These are phyloP conservation scores for Burhinus bistriatus DNA, from an alignment of 2,113 vertebrate species.

Conservation along the genomic window DNA sequence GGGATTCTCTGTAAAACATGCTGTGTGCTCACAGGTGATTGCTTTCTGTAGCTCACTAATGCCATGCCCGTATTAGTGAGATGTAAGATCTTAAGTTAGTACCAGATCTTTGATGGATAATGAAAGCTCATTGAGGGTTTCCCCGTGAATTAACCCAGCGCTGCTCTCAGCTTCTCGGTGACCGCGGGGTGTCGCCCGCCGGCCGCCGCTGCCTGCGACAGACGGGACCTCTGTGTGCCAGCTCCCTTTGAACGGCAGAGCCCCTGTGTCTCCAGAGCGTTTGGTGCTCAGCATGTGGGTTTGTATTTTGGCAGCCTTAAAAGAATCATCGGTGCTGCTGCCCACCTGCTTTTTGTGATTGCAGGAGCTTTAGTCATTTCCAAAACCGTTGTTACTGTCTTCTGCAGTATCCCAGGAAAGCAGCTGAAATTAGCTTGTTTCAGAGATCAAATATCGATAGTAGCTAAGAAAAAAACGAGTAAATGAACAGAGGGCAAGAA, in stretches of 20 bases:
- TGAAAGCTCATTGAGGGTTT: not conserved
- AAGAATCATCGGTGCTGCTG: not conserved
- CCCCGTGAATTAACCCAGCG: accelerated
- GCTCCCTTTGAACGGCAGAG: accelerated
- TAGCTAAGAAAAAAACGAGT: not conserved
- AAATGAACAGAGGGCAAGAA: not conserved
- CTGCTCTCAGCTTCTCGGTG: not conserved
- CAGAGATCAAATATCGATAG: no score
- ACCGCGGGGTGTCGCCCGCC: constrained; percentile 7
- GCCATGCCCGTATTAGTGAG: not conserved
- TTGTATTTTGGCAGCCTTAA: not conserved
- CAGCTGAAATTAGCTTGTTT: not conserved
- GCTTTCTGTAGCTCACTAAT: not conserved
- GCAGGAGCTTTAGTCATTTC: not conserved
- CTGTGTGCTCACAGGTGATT: not conserved
- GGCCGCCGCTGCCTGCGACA: not conserved
- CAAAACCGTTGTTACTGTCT: not conserved
- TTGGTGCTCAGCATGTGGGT: accelerated
- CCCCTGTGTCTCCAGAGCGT: not conserved
- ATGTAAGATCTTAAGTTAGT: not conserved
- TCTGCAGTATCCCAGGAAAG: not conserved
- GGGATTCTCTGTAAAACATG: not conserved
- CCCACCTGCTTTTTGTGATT: not conserved
- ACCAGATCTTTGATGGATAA: not conserved
- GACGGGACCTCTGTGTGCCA: no score